Evolutionary conservation across 1,140 invertebrate genomes (phyloP).

Genomic region (silkworm (Bombyx mori)): DNA sequence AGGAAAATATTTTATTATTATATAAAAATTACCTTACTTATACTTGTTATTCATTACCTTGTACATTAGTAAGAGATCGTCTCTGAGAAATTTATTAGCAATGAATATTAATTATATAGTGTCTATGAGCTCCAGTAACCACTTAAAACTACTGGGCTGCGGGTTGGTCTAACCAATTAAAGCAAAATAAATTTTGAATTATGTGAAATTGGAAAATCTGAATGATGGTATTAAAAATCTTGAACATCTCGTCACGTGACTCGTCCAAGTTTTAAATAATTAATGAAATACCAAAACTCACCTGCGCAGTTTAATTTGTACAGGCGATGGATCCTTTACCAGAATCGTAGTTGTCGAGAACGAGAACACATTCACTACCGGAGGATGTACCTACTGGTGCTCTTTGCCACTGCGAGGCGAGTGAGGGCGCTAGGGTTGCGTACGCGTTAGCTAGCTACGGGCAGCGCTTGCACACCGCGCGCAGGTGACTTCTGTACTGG

Average conservation of each 20-base stretch:
- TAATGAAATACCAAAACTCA: slow-evolving; percentile 30
- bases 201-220: no score
- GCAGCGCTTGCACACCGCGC: slow-evolving; percentile 40
- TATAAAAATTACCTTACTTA: no score
- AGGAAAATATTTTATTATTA: no score
- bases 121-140: no score
- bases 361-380: slow-evolving; percentile 49
- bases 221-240: no score
- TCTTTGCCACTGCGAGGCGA: slow-evolving; percentile 22
- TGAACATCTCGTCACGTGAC: slow-evolving; percentile 37
- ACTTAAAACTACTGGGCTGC: no score
- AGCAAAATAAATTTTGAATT: no score
- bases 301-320: slow-evolving; percentile 33
- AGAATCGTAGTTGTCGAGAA: slow-evolving; percentile 18
- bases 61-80: no score
- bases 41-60: no score
- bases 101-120: no score
- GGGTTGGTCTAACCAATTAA: no score
- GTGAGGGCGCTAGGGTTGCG: slow-evolving; percentile 36
- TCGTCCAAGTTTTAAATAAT: slow-evolving; percentile 38
- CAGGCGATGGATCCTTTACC: slow-evolving; percentile 22
- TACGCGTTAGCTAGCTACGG: slow-evolving; percentile 25
- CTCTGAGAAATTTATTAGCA: no score
- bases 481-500: slow-evolving; percentile 51
- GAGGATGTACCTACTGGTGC: slow-evolving; percentile 25